Base-by-base conservation (phyloP, 2,888 invertebrate species). In the Endomychus coccineus region DNA sequence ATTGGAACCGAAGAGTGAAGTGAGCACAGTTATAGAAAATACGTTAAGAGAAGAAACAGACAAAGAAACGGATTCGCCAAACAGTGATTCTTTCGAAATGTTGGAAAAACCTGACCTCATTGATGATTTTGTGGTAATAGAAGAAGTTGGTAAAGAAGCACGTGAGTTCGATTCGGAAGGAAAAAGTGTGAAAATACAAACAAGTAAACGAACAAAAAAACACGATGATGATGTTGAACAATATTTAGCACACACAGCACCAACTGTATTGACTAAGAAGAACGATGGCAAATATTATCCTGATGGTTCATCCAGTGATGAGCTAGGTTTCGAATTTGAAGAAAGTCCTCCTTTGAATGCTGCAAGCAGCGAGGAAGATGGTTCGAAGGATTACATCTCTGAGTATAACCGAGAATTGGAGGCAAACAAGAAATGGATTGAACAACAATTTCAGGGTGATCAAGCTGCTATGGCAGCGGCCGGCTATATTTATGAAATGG, bases 81-180 rank as follows among this genome's bases (percentile, higher is more conserved):
- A 76, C 6, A 83, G 82, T 53, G 88, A 88, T 59, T 88, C 88
- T 14, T 89, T 89, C 61, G 89, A 89, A 71, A 75, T 89, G 71
- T 71, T 89, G 1, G 88, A 89, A 51, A 87, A 86, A 56, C 87
- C 88, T 1, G 85, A 85, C 55, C 77, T 88, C 48, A 83, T 85
- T 48, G 89, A 89, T 55, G 88, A 89, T 51, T 88, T 88, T 56
- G 85, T 89, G 1, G 85, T 88, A 0, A 83, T 88, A 44, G 88
- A 88, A 67, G 89, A 89, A 63, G 87, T 89, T 1, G 88, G 83
- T 1, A 83, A 80, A 58, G 88, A 89, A 68, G 88, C 88, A 1
- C 77, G 80, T 50, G 89, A 89, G 66, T 78, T 76, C 38, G 88
- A 88, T 53, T 71, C 78, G 2, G 88, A 88, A 64, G 88, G 88